Evolutionary conservation across 2,888 invertebrate species (phyloP).

Genomic region (Hipparchia sbordonii): DNA sequence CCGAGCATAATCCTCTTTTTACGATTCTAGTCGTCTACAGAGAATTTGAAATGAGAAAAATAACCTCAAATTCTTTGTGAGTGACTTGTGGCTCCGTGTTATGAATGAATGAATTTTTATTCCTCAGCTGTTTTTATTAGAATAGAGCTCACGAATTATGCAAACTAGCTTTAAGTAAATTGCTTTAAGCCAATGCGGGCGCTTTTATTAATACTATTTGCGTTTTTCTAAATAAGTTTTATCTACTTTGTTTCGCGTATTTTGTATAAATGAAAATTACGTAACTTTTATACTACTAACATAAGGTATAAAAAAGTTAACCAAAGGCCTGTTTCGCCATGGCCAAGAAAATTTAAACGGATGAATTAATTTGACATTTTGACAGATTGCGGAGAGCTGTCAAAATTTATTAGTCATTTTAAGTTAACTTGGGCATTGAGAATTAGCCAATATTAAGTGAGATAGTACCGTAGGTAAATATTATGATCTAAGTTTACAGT

Average conservation of each 20-base stretch:
- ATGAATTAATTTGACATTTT: no score
- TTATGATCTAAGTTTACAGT: no score
- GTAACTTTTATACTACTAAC: not conserved
- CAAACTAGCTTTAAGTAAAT: slow-evolving; percentile 41
- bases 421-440: no score
- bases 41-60: slow-evolving; percentile 81
- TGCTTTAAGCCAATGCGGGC: slow-evolving; percentile 34
- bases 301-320: not conserved
- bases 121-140: slow-evolving; percentile 41
- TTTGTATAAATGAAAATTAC: not conserved
- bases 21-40: slow-evolving; percentile 77
- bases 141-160: slow-evolving; percentile 38
- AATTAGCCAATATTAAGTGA: no score
- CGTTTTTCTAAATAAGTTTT: slow-evolving; percentile 24
- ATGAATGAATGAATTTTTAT: slow-evolving; percentile 64
- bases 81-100: slow-evolving; percentile 61
- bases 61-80: slow-evolving; percentile 74
- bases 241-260: not conserved
- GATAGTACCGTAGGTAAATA: no score
- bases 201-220: slow-evolving; percentile 31
- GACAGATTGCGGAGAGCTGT: no score
- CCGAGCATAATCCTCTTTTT: slow-evolving; percentile 80
- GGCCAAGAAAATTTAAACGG: no score
- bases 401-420: no score
- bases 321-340: no score